Percentiles rank a stretch among this genome's conserved stretches.
Conservation (phyloP, 2,797 vertebrate genomes). For the Myiotriccus ornatus region DNA sequence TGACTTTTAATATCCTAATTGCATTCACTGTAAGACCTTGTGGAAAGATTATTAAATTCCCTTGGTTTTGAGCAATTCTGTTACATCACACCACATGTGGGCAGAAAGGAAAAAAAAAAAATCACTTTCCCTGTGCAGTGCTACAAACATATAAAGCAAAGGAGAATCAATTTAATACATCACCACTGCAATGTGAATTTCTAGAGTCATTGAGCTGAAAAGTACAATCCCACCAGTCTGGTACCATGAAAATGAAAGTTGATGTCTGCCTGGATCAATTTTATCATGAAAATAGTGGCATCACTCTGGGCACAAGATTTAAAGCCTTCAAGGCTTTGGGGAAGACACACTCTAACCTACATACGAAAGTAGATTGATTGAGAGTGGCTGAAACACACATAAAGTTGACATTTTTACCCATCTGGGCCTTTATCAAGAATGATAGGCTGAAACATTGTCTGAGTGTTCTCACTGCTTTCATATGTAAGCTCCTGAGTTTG, state of each 20-base stretch:
- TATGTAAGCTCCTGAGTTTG: constrained; percentile 8
- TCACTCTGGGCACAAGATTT: constrained; percentile 27
- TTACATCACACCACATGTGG: background rate
- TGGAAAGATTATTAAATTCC: background rate
- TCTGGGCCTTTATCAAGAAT: constrained; percentile 12
- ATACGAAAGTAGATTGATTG: constrained; percentile 20
- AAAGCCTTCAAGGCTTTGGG: constrained; percentile 30
- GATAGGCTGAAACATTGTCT: constrained; percentile 25
- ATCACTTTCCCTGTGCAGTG: background rate
- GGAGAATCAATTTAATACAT: constrained; percentile 46
- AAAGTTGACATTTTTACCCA: constrained; percentile 26
- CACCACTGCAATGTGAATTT: constrained; percentile 45
- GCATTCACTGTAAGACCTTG: background rate
- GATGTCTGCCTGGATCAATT: constrained; percentile 55
- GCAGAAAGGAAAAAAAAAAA: background rate
- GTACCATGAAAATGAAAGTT: constrained; percentile 59
- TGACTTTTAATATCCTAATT: background rate
- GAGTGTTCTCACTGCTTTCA: constrained; percentile 1
- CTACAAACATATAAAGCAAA: constrained; percentile 14
- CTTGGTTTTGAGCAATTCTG: background rate
- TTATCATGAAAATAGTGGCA: constrained; percentile 33
- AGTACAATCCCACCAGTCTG: constrained; percentile 62
- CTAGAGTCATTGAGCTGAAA: constrained; percentile 61
- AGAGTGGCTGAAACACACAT: constrained; percentile 25
- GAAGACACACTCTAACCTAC: constrained; percentile 44